phyloP scores from a whole-genome alignment of 2,888 invertebrate genomes.

The Ceraclea dissimilis region DNA sequence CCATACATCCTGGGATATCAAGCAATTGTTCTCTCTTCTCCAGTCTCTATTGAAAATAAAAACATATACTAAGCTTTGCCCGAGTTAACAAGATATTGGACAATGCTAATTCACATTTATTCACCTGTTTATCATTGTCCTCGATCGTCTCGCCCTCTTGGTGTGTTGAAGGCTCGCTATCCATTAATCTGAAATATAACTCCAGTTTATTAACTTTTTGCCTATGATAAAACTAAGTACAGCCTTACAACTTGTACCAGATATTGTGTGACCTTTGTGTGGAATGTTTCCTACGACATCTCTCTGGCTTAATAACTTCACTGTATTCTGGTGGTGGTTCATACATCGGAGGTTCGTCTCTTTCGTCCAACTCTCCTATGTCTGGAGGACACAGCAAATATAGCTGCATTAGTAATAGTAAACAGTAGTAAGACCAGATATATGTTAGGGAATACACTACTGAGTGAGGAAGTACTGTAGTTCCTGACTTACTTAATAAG shows the following conservation, averaged over 20 bases:
- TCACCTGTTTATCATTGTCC: background rate
- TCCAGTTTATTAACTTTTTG: too few species aligned
- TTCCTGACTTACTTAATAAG: constrained; percentile 21
- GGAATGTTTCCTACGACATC: constrained; percentile 17
- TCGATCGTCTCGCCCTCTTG: background rate
- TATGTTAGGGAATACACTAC: too few species aligned
- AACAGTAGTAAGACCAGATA: too few species aligned
- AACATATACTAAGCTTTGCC: too few species aligned
- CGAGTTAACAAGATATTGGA: too few species aligned
- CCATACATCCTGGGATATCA: background rate
- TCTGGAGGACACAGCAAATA: constrained; percentile 8
- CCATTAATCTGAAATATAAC: constrained; percentile 16
- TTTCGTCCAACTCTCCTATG: constrained; percentile 20
- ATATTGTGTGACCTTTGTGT: constrained; percentile 12
- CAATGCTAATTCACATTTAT: background rate
- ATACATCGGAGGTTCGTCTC: constrained; percentile 22
- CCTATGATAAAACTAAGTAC: too few species aligned
- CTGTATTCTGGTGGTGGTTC: constrained; percentile 26
- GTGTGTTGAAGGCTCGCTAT: constrained; percentile 11
- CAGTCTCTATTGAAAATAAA: background rate
- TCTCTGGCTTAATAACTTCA: constrained; percentile 19
- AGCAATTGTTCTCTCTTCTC: constrained; percentile 13
- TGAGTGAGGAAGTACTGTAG: too few species aligned
- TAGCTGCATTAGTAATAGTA: too few species aligned
- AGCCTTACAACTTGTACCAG: too few species aligned